Conservation (phyloP, 1,140 invertebrate species). For the Drosophila arawakana region DNA sequence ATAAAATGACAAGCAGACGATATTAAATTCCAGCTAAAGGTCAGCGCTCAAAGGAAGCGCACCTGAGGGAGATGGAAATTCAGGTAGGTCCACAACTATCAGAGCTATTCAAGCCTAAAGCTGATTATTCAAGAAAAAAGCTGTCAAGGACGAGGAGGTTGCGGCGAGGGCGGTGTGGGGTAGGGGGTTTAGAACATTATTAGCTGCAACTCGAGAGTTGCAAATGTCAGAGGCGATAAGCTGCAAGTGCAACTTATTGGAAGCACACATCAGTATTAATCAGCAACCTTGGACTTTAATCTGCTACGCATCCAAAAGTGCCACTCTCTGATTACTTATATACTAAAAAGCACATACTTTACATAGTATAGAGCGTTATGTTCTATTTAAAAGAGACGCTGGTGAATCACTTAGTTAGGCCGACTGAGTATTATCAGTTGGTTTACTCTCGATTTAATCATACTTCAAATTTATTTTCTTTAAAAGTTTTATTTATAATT, state of each 20-base stretch:
- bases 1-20: constrained; percentile 21
- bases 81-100: constrained; percentile 44
- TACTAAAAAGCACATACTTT: too few relatives aligned
- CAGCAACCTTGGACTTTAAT: constrained; percentile 17
- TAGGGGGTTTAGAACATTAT: not conserved
- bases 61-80: not conserved
- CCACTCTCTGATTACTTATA: too few relatives aligned
- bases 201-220: constrained; percentile 5
- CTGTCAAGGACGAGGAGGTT: constrained; percentile 35
- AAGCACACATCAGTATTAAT: constrained; percentile 33
- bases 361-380: too few relatives aligned
- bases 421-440: too few relatives aligned
- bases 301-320: not conserved
- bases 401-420: too few relatives aligned
- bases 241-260: constrained; percentile 23
- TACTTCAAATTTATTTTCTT: not conserved
- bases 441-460: too few relatives aligned
- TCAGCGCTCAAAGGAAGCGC: constrained; percentile 26
- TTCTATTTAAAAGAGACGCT: not conserved
- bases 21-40: constrained; percentile 53
- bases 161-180: not conserved
- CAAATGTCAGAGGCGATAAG: not conserved
- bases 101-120: constrained; percentile 45
- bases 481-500: not conserved
- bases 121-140: constrained; percentile 36